These are phyloP conservation scores for Sylvia borin DNA, from an alignment of 2,797 vertebrate genomes.

Conservation along the genomic window DNA sequence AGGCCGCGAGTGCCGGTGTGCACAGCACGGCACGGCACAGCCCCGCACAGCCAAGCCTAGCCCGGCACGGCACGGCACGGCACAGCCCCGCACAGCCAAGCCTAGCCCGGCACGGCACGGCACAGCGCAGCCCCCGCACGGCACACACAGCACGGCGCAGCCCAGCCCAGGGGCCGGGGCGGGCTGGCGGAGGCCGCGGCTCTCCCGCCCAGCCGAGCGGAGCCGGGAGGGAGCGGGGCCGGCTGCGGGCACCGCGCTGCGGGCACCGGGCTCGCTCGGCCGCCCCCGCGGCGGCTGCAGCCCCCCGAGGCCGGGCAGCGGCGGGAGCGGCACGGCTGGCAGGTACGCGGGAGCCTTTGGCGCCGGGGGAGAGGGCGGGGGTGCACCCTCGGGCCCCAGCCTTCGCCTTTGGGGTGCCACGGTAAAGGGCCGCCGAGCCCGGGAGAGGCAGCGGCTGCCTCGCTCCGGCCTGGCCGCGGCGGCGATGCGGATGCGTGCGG, in stretches of 20 bases:
- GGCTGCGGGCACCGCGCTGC: neutral
- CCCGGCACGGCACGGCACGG: neutral
- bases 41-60: neutral
- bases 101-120: neutral
- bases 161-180: neutral
- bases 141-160: neutral
- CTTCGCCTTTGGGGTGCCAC: neutral
- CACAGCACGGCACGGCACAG: neutral
- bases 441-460: neutral
- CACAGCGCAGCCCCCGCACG: neutral
- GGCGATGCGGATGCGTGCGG: neutral
- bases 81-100: neutral
- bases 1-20: neutral
- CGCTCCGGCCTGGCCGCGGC: neutral
- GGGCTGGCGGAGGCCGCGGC: neutral
- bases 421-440: neutral
- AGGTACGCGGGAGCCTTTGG: too few relatives aligned
- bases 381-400: too few relatives aligned
- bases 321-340: neutral
- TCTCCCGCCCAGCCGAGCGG: neutral
- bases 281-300: neutral
- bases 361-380: too few relatives aligned
- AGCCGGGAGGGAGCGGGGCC: neutral
- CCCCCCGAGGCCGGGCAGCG: neutral
- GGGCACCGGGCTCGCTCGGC: neutral